Evolutionary conservation across 1,140 invertebrate genomes (phyloP).

Genomic region (Macrocentrus cingulum): DNA sequence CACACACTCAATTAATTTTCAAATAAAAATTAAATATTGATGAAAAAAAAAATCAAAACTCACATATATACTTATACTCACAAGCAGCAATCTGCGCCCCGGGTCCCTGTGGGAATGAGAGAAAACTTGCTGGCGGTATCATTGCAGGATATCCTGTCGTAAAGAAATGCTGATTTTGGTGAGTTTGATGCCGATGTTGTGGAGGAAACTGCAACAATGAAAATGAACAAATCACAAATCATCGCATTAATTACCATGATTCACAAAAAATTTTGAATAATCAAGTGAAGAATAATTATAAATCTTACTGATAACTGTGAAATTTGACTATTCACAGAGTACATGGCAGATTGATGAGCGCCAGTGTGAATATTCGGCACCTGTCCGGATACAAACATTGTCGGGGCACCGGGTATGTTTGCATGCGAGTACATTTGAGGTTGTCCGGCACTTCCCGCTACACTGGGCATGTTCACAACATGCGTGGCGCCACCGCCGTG

Average conservation of each 20-base stretch:
- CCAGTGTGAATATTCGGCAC: constrained; percentile 38
- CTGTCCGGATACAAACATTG: constrained; percentile 43
- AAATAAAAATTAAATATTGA: neutral
- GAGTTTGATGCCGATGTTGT: constrained; percentile 45
- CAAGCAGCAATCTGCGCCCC: constrained; percentile 40
- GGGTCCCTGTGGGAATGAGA: constrained; percentile 34
- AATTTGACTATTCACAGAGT: constrained; percentile 42
- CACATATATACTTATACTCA: constrained; percentile 3
- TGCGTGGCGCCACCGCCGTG: constrained; percentile 41
- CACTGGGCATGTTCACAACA: constrained; percentile 43
- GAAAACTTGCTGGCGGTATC: constrained; percentile 35
- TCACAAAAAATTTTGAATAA: too few relatives aligned
- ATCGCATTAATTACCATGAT: too few relatives aligned
- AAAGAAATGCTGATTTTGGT: constrained; percentile 43
- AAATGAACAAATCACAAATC: too few relatives aligned
- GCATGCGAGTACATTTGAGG: constrained; percentile 47
- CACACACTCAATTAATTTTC: constrained; percentile 5
- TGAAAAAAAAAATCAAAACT: constrained; percentile 1
- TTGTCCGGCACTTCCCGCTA: constrained; percentile 42
- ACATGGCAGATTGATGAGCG: constrained; percentile 43
- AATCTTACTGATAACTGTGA: constrained; percentile 41
- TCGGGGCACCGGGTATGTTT: constrained; percentile 33
- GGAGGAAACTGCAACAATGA: constrained; percentile 43
- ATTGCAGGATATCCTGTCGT: constrained; percentile 35
- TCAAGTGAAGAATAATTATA: neutral